phyloP scores from a whole-genome alignment of 92 coral and sea anemone species.

The Porites evermanni region DNA sequence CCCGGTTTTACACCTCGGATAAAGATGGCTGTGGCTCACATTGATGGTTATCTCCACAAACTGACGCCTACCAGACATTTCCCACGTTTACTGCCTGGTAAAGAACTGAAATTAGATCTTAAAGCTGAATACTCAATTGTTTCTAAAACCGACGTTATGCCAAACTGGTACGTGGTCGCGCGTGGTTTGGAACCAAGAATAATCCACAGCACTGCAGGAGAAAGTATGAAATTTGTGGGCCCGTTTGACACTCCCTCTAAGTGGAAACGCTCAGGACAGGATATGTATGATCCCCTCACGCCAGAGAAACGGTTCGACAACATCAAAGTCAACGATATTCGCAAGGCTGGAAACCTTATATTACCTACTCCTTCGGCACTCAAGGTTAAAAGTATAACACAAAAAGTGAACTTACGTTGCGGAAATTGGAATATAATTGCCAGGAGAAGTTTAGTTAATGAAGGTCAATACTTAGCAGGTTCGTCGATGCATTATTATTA shows the following conservation, averaged over 20 bases:
- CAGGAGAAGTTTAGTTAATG: constrained; percentile 40
- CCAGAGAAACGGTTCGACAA: constrained; percentile 71
- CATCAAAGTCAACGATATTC: constrained; percentile 50
- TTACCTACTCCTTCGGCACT: constrained; percentile 71
- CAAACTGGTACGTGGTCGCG: constrained; percentile 86
- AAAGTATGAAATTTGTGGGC: constrained; percentile 80
- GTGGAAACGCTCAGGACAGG: constrained; percentile 80
- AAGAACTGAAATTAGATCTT: constrained; percentile 35
- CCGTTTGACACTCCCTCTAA: constrained; percentile 64
- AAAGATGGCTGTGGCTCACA: constrained; percentile 52
- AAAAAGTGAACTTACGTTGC: constrained; percentile 34
- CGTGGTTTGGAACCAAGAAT: constrained; percentile 79
- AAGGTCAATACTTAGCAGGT: constrained; percentile 77
- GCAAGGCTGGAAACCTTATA: constrained; percentile 69
- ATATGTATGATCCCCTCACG: constrained; percentile 77
- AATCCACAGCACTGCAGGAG: constrained; percentile 77
- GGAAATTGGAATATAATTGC: constrained; percentile 72
- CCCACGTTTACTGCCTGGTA: constrained; percentile 23
- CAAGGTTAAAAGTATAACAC: constrained; percentile 21
- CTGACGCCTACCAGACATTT: constrained; percentile 59
- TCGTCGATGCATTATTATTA: neutral
- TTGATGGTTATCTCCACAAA: constrained; percentile 71
- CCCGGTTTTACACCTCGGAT: neutral
- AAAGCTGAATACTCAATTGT: constrained; percentile 49
- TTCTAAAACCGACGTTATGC: constrained; percentile 94